These are phyloP conservation scores for cattle (Bos taurus) DNA, from an alignment of 2,113 vertebrate species.

Conservation along the genomic window ARS-UCD2.0 NC_037329.1:14916001-14916500, in stretches of 20 bases:
- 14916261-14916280: slow-evolving; percentile 83
- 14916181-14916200: slow-evolving; percentile 85
- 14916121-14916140: slow-evolving; percentile 70
- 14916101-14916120: slow-evolving; percentile 58
- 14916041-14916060: not conserved
- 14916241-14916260: slow-evolving; percentile 85
- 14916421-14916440: slow-evolving; percentile 89
- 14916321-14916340: slow-evolving; percentile 92
- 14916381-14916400: slow-evolving; percentile 93
- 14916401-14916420: slow-evolving; percentile 86
- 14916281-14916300: slow-evolving; percentile 87
- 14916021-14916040: not conserved
- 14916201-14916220: slow-evolving; percentile 84
- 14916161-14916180: slow-evolving; percentile 83
- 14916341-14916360: slow-evolving; percentile 94
- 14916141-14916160: slow-evolving; percentile 81
- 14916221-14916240: slow-evolving; percentile 85
- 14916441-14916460: slow-evolving; percentile 86
- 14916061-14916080: slow-evolving; percentile 38
- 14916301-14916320: slow-evolving; percentile 91
- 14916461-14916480: slow-evolving; percentile 83
- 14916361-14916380: slow-evolving; percentile 96
- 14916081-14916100: slow-evolving; percentile 48
- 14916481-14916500: slow-evolving; percentile 82
- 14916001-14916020: not conserved